Percentiles rank a stretch among this genome's conserved stretches.
Evolutionary conservation across 37 sponge, comb jelly and placozoan genomes (phyloP).

Genomic region (Axinella damicornis): DNA sequence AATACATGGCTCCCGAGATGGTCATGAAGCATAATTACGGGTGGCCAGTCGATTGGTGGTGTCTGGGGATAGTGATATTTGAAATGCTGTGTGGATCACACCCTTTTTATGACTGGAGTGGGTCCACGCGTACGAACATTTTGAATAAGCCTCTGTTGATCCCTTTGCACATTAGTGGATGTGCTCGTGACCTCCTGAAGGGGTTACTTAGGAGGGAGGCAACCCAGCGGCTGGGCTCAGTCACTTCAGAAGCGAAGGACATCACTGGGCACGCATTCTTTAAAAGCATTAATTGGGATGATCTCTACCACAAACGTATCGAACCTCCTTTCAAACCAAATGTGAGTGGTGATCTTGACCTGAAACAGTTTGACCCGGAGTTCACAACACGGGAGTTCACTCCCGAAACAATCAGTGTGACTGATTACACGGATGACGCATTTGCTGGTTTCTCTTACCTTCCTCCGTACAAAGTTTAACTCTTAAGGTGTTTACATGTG

Average conservation of each 20-base stretch:
- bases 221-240: conserved; percentile 72
- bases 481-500: no score
- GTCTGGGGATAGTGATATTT: conserved; percentile 90
- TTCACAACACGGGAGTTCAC: conserved; percentile 84
- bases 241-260: conserved; percentile 50
- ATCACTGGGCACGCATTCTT: conserved; percentile 90
- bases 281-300: conserved; percentile 87
- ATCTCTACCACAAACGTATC: conserved; percentile 67
- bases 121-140: conserved; percentile 92
- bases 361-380: conserved; percentile 91
- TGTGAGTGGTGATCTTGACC: conserved; percentile 84
- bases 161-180: conserved; percentile 56
- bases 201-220: conserved; percentile 84
- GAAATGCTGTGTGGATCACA: conserved; percentile 98
- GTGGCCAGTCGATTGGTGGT: conserved; percentile 97
- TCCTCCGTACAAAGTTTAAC: not conserved
- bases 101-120: conserved; percentile 93
- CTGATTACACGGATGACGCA: conserved; percentile 76
- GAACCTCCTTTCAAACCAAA: conserved; percentile 95
- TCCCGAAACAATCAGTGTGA: conserved; percentile 61
- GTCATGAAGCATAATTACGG: conserved; percentile 91
- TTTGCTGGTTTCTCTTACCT: conserved; percentile 82
- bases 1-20: conserved; percentile 98
- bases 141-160: conserved; percentile 92
- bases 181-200: conserved; percentile 76